Evolutionary conservation across 2,797 vertebrate genomes (phyloP).

Genomic region (Margarornis squamiger): DNA sequence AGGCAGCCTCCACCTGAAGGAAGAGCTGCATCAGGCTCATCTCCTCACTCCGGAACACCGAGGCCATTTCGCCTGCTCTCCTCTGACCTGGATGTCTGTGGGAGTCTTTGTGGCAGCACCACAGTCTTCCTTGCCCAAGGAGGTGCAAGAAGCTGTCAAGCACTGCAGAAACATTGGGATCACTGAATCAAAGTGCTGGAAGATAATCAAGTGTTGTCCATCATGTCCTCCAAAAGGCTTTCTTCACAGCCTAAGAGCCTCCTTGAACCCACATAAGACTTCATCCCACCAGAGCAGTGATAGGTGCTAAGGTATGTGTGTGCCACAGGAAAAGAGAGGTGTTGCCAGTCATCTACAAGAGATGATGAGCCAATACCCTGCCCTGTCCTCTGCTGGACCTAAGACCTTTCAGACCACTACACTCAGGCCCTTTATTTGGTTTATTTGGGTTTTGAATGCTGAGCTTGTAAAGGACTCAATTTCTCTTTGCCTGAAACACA

Average conservation of each 20-base stretch:
- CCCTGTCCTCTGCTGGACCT: not conserved
- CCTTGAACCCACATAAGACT: not conserved
- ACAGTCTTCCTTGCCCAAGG: not conserved
- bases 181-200: not conserved
- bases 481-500: not conserved
- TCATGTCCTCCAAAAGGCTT: not conserved
- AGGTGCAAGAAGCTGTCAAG: not conserved
- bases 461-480: not conserved
- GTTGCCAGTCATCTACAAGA: not conserved
- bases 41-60: constrained; percentile 80
- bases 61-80: constrained; percentile 58
- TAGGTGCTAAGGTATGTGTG: not conserved
- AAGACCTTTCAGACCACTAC: not conserved
- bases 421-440: not conserved
- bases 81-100: not conserved
- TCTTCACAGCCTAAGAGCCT: not conserved
- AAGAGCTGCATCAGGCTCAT: constrained; percentile 81
- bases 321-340: not conserved
- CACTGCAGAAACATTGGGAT: not conserved
- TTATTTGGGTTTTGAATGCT: not conserved
- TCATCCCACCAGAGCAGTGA: not conserved
- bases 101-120: not conserved
- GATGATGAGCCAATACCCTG: not conserved
- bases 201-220: not conserved
- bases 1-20: constrained; percentile 82